A percentile compares a stretch with the other conserved stretches of the same genome.
phyloP scores from a whole-genome alignment of 2,888 invertebrate species.

The Megalurothrips usitatus region DNA sequence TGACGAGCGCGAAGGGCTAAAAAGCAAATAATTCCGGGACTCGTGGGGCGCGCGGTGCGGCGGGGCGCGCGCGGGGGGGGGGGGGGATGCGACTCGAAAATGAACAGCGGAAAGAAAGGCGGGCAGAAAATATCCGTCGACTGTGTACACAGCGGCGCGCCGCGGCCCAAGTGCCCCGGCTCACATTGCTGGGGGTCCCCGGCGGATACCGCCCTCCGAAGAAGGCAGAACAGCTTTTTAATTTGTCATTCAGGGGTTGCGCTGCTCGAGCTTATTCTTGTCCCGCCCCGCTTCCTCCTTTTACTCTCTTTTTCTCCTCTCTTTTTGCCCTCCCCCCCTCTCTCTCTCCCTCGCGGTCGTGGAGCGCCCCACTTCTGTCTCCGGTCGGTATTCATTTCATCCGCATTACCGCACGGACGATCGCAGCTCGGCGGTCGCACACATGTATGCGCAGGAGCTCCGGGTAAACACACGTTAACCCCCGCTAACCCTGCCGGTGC shows the following conservation, averaged over 20 bases:
- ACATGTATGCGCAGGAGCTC: neutral
- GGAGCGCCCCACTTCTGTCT: too few relatives aligned
- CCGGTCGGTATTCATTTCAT: neutral
- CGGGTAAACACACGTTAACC: neutral
- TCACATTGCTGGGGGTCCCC: too few relatives aligned
- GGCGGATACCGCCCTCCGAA: neutral
- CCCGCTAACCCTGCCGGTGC: too few relatives aligned
- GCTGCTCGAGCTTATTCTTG: neutral
- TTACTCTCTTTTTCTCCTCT: neutral
- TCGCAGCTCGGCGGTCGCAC: too few relatives aligned
- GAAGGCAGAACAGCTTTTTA: slow-evolving; percentile 7
- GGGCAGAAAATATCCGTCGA: neutral
- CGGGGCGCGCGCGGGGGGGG: neutral
- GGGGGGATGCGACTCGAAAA: neutral
- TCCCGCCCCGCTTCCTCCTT: neutral
- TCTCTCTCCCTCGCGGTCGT: neutral
- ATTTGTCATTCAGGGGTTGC: neutral
- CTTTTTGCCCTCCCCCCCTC: neutral
- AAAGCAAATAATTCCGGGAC: too few relatives aligned
- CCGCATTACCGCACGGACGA: neutral
- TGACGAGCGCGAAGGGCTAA: too few relatives aligned
- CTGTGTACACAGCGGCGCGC: neutral
- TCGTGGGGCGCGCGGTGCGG: neutral
- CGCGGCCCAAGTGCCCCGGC: neutral
- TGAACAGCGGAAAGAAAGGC: neutral